Evolutionary conservation across 2,113 vertebrate genomes (phyloP), one percentile per base, ranked within the genome.

Genomic region (Reinhardtius hippoglossoides): DNA sequence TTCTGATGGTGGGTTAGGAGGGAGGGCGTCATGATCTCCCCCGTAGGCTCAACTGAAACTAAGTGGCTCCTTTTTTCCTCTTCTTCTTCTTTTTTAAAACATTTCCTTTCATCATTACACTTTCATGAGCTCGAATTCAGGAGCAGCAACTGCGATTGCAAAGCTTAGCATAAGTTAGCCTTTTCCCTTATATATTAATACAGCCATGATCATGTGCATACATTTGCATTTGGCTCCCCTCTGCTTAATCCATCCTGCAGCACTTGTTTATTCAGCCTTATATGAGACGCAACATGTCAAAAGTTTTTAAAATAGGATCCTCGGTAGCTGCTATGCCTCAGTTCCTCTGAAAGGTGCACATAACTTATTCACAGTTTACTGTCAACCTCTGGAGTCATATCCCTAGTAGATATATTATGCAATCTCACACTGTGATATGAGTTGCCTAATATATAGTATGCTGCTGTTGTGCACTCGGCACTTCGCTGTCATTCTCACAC

Each of bases 1-100:
- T 69, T 64, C 67, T 77, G 70, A 78, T 87, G 81, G 76, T 84
- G 71, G 71, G 73, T 37, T 57, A 71, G 6, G 0, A 78, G 48
- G 80, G 74, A 76, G 72, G 66, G 78, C 55, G 16, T 78, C 83
- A 71, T 81, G 71, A 80, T 89, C 86, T 76, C 80, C 69, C 67
- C 80, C 20, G 13, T 24, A 75, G 80, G 80, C 78, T 71, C 21
- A 74, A 78, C 54, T 48, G 54, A 37, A 65, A 57, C 26, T 31
- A 60, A 79, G 82, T 61, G 79, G 31, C 55, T 21, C 65, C 56
- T 52, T 20, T 20, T 21, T 44, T 21, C 50, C 42, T 23, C 14
- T 0, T 27, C 6, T 31, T 54, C 13, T 20, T 56, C 1, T 0
- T 50, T 18, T 50, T 50, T 16, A 18, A 18, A 46, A 12, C 2